These are phyloP conservation scores for Lerista edwardsae DNA, from an alignment of 2,797 vertebrate species.

Conservation along the genomic window DNA sequence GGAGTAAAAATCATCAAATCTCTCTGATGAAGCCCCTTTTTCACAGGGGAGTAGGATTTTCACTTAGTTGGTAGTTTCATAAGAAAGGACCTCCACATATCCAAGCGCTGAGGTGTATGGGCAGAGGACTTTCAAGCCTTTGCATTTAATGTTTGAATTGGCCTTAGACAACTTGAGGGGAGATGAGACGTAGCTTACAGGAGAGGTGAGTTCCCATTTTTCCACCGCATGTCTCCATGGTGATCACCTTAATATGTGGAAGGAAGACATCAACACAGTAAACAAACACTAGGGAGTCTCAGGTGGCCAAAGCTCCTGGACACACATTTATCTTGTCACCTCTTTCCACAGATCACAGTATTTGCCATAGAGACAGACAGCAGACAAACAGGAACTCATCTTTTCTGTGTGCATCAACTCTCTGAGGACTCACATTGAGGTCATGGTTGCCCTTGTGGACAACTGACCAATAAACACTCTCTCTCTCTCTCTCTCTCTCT, in stretches of 20 bases:
- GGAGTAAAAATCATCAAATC: background rate
- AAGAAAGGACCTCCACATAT: background rate
- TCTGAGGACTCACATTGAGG: background rate
- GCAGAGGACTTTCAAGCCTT: no score
- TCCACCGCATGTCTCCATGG: no score
- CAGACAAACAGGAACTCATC: background rate
- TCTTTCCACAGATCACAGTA: background rate
- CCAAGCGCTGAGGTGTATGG: no score
- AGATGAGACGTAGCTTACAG: no score
- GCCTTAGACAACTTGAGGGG: no score
- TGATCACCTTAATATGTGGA: no score
- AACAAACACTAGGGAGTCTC: no score
- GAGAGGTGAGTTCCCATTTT: no score
- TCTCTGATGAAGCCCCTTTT: background rate
- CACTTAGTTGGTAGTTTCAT: background rate
- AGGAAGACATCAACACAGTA: background rate
- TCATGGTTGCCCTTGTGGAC: background rate
- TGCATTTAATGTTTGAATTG: no score
- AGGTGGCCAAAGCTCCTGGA: background rate
- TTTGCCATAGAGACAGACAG: background rate
- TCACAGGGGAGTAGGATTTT: background rate
- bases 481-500: no score
- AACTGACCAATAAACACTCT: background rate
- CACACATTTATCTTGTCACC: background rate
- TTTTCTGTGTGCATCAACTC: background rate